Conservation (phyloP, 2,888 invertebrate genomes). For the Drosophila niveifrons region DNA sequence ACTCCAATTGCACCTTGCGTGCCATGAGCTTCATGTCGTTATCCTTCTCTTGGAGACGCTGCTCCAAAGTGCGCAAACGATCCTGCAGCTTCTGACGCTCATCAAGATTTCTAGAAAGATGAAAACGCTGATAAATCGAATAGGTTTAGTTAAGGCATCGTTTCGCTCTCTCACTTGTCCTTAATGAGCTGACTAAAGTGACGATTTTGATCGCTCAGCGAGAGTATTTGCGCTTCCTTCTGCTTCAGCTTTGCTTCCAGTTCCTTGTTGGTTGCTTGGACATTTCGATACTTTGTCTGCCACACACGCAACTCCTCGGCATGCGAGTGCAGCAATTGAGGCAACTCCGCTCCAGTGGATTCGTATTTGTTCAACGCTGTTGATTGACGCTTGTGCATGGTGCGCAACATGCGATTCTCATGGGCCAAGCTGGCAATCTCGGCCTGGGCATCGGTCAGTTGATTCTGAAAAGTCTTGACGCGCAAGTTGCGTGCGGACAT, state of each 20-base stretch:
- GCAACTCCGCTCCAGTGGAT: conserved; percentile 91
- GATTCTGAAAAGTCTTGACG: conserved; percentile 92
- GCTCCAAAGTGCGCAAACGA: conserved; percentile 87
- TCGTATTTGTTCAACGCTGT: conserved; percentile 91
- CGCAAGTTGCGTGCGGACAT: conserved; percentile 91
- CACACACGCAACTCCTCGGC: conserved; percentile 91
- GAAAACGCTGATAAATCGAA: background rate
- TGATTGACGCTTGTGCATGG: conserved; percentile 92
- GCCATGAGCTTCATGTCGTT: conserved; percentile 89
- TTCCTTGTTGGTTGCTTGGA: conserved; percentile 89
- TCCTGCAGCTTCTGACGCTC: conserved; percentile 91
- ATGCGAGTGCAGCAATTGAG: conserved; percentile 90
- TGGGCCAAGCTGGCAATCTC: conserved; percentile 90
- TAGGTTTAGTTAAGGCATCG: too few relatives aligned
- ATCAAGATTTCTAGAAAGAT: conserved; percentile 87
- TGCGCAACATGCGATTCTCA: conserved; percentile 91
- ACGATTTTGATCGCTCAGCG: conserved; percentile 89
- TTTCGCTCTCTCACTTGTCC: conserved; percentile 86
- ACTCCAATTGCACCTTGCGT: conserved; percentile 90
- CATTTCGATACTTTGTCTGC: conserved; percentile 89
- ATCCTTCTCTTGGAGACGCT: conserved; percentile 87
- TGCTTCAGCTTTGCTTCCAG: conserved; percentile 89
- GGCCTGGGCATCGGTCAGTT: conserved; percentile 91
- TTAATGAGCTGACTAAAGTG: conserved; percentile 90
- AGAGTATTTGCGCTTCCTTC: conserved; percentile 89